A percentile compares a stretch with the other conserved stretches of the same genome.
phyloP scores from a whole-genome alignment of 2,797 vertebrate genomes.

The Schizopygopsis malacanthus region DNA sequence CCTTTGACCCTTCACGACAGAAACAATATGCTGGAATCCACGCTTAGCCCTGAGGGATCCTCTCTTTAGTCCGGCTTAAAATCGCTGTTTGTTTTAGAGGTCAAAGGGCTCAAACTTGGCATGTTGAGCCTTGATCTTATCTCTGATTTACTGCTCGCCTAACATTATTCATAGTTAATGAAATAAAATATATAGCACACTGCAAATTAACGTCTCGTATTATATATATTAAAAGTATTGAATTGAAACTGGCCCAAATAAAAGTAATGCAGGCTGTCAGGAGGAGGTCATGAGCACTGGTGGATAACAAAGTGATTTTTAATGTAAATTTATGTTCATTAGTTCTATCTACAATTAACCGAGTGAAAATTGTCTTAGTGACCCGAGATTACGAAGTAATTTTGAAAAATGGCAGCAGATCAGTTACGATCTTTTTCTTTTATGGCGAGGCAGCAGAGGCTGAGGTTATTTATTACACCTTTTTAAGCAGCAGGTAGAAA shows the following conservation, averaged over 20 bases:
- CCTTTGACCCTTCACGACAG: constrained; percentile 48
- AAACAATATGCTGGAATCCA: constrained; percentile 49
- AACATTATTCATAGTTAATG: not conserved
- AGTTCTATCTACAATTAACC: constrained; percentile 77
- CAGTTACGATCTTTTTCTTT: constrained; percentile 78
- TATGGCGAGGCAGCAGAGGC: constrained; percentile 63
- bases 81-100: constrained; percentile 50
- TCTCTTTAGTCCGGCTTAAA: constrained; percentile 37
- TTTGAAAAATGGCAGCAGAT: constrained; percentile 80
- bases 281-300: constrained; percentile 64
- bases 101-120: constrained; percentile 36
- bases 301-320: constrained; percentile 72
- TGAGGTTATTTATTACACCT: constrained; percentile 79
- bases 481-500: constrained; percentile 81
- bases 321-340: constrained; percentile 79
- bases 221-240: not conserved
- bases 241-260: constrained; percentile 46
- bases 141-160: constrained; percentile 11
- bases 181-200: not conserved
- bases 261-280: constrained; percentile 52
- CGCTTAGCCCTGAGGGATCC: constrained; percentile 30
- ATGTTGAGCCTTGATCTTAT: constrained; percentile 14
- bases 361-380: constrained; percentile 74
- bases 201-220: not conserved
- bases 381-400: constrained; percentile 81